A percentile compares a stretch with the other conserved stretches of the same genome.
phyloP scores from a whole-genome alignment of 1,140 invertebrate species.

The Chironomus striatipennis region DNA sequence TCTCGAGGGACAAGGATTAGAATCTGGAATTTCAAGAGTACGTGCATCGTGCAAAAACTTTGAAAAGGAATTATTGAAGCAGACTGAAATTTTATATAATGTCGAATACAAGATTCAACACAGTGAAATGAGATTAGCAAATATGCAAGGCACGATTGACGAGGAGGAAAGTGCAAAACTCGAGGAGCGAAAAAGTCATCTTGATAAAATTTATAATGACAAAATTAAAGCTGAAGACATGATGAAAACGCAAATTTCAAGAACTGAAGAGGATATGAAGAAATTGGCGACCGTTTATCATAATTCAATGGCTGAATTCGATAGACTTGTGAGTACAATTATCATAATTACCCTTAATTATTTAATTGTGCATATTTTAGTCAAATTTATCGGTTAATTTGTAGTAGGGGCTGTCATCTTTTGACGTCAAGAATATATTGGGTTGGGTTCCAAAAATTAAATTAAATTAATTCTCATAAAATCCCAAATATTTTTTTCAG shows the following conservation, averaged over 20 bases:
- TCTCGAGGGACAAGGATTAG: conserved; percentile 23
- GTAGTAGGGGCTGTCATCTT: no score
- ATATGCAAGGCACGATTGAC: conserved; percentile 29
- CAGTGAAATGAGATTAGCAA: conserved; percentile 30
- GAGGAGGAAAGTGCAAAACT: conserved; percentile 31
- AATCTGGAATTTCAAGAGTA: conserved; percentile 27
- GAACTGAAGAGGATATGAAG: conserved; percentile 46
- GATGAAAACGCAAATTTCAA: conserved; percentile 44
- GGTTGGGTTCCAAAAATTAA: no score
- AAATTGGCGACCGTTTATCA: conserved; percentile 39
- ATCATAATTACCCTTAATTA: no score
- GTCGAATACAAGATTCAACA: conserved; percentile 29
- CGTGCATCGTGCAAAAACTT: conserved; percentile 25
- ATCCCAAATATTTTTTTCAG: conserved; percentile 30
- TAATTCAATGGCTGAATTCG: conserved; percentile 32
- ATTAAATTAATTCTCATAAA: no score
- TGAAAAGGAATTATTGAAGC: conserved; percentile 31
- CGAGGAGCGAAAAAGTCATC: neutral
- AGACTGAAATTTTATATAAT: conserved; percentile 35
- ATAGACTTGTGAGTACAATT: conserved; percentile 28
- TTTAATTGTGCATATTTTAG: no score
- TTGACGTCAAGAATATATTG: no score
- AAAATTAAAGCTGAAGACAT: conserved; percentile 26
- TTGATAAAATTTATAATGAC: conserved; percentile 14
- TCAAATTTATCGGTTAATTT: no score